Base-by-base conservation (phyloP, 2,888 invertebrate genomes). In the Trissolcus brochymenae region DNA sequence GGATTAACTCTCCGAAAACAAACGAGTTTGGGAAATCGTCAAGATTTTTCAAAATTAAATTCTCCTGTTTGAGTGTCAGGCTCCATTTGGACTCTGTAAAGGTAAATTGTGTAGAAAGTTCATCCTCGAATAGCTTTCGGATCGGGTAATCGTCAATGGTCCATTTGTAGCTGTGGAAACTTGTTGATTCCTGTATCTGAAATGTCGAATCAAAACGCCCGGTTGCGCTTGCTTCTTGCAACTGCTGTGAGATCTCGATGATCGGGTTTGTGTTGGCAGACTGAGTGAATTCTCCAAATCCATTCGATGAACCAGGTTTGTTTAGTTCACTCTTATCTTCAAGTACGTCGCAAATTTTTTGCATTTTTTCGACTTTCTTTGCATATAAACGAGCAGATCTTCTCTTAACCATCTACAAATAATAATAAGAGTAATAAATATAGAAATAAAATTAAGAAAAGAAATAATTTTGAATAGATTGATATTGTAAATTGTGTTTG, bases 81-180 rank as follows among this genome's bases (percentile, higher is more conserved):
- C 11, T 64, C 64, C 64, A 64, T 11, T 53, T 25, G 6, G 43
- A 16, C 9, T 16, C 43, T 7, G 43, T 6, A 11, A 54, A 25
- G 21, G 64, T 3, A 13, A 64, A 46, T 9, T 41, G 43, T 9
- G 4, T 16, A 0, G 4, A 4, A 2, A 46, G 6, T 1, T 46
- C 7, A 1, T 64, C 25, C 13, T 19, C 9, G 4, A 64, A 25
- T 16, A 29, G 43, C 14, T 50, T 25, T 54, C 54, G 54, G 4
- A 62, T 43, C 9, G 16, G 41, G 55, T 64, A 64, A 17, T 64
- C 46, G 0, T 40, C n/a, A 0, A 64, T 64, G 9, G 16, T 46
- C 64, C 64, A 64, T 21, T 54, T 14, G 21, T 46, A 55, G n/a
- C 2, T 21, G 16, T 54, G 16, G 13, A 7, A 25, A 6, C 14